Evolutionary conservation across 1,140 invertebrate genomes (phyloP).

Genomic region (Oryzaephilus surinamensis): DNA sequence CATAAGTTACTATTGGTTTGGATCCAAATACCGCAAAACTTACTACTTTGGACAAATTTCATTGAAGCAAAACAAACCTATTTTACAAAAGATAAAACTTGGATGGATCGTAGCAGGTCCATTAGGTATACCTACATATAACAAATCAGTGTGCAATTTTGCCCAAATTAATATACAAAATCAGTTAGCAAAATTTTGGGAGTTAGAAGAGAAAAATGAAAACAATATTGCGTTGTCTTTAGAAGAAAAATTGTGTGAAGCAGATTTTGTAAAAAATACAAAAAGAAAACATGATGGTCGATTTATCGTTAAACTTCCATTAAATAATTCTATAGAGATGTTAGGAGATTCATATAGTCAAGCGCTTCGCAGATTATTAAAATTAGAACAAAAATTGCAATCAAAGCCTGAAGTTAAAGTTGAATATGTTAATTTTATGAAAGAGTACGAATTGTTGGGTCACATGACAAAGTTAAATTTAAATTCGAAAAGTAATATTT

Average conservation of each 20-base stretch:
- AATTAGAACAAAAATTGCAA: constrained; percentile 9
- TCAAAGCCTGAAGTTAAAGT: constrained; percentile 9
- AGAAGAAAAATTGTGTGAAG: background rate
- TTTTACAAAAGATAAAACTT: background rate
- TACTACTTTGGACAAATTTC: too few relatives aligned
- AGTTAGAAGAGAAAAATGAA: too few relatives aligned
- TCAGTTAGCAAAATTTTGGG: too few relatives aligned
- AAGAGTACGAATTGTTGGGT: constrained; percentile 13
- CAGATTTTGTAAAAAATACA: background rate
- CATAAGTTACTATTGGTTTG: too few relatives aligned
- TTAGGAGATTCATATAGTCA: background rate
- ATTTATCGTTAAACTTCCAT: background rate
- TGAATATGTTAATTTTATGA: constrained; percentile 11
- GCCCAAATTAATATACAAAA: too few relatives aligned
- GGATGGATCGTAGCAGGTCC: too few relatives aligned
- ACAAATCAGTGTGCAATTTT: too few relatives aligned
- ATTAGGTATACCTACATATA: too few relatives aligned
- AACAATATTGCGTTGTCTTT: too few relatives aligned
- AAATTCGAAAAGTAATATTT: background rate
- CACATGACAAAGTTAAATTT: constrained; percentile 8
- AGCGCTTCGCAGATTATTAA: background rate
- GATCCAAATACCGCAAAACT: too few relatives aligned
- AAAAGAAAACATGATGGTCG: background rate
- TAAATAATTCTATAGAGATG: background rate
- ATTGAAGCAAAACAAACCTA: background rate